Conservation (phyloP, 2,797 vertebrate species). For the Neosilurus mollespiculum region DNA sequence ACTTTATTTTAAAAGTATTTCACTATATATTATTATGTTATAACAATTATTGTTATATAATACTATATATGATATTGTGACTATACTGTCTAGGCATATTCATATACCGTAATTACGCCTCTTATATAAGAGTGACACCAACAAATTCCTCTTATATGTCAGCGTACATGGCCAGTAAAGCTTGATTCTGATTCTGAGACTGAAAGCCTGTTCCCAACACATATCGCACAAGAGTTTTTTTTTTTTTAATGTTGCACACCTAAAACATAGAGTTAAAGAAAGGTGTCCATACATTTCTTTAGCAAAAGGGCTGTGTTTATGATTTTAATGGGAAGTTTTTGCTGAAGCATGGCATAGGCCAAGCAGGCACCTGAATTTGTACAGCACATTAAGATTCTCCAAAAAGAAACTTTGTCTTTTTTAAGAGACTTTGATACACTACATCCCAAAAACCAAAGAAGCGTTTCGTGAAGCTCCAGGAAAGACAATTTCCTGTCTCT, state of each 20-base stretch:
- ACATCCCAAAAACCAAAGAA: slow-evolving; percentile 47
- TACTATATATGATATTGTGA: no score
- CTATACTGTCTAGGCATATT: no score
- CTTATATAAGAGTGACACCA: no score
- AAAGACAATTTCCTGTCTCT: slow-evolving; percentile 42
- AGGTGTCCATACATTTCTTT: slow-evolving; percentile 23
- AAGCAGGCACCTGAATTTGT: slow-evolving; percentile 56
- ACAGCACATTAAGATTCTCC: slow-evolving; percentile 51
- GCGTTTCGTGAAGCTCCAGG: slow-evolving; percentile 27
- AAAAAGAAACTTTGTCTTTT: slow-evolving; percentile 43
- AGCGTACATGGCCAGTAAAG: no score
- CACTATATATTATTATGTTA: no score
- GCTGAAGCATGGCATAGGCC: slow-evolving; percentile 37
- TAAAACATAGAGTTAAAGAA: slow-evolving; percentile 15
- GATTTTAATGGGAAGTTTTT: slow-evolving; percentile 43
- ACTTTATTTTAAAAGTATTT: slow-evolving; percentile 44
- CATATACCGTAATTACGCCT: no score
- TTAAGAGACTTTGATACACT: slow-evolving; percentile 24
- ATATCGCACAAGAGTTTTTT: neutral
- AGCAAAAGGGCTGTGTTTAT: slow-evolving; percentile 24
- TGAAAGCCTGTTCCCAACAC: slow-evolving; percentile 43
- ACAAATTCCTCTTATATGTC: no score
- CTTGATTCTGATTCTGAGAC: no score
- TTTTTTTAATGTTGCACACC: neutral
- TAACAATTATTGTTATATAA: no score